phyloP scores from a whole-genome alignment of 2,113 vertebrate genomes.

The Neodon shergylaensis region DNA sequence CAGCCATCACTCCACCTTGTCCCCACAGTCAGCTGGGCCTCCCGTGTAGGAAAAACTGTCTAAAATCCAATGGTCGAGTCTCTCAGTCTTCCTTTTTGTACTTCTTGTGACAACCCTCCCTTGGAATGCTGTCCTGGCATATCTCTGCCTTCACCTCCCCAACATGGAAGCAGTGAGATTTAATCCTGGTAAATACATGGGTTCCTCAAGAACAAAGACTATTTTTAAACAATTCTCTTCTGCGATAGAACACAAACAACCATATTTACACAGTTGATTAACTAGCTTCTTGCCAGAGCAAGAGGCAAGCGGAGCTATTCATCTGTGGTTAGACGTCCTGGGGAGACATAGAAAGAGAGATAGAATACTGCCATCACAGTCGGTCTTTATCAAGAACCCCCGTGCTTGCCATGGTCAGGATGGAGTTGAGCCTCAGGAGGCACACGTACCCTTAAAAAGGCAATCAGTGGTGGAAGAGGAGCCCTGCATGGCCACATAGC shows the following conservation, averaged over 20 bases:
- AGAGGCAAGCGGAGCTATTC: background rate
- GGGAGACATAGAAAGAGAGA: background rate
- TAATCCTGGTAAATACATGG: background rate
- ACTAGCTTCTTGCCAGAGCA: background rate
- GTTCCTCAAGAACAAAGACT: background rate
- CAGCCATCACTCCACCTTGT: rapidly evolving
- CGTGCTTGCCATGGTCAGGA: rapidly evolving
- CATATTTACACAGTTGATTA: background rate
- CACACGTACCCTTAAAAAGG: background rate
- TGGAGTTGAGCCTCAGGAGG: background rate
- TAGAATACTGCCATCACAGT: background rate
- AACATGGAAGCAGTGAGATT: background rate
- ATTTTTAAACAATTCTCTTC: background rate
- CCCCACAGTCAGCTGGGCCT: background rate
- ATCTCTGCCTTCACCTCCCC: background rate
- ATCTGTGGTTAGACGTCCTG: background rate
- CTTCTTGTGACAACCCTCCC: background rate
- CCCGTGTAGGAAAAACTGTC: background rate
- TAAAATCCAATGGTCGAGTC: background rate
- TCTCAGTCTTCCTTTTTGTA: background rate
- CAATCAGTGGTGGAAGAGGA: background rate
- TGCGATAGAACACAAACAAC: background rate
- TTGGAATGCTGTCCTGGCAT: background rate
- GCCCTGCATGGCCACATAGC: background rate
- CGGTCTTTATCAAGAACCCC: background rate